These are phyloP conservation scores for Microcebus griseorufus DNA, from an alignment of 2,113 vertebrate genomes.

Conservation along the genomic window DNA sequence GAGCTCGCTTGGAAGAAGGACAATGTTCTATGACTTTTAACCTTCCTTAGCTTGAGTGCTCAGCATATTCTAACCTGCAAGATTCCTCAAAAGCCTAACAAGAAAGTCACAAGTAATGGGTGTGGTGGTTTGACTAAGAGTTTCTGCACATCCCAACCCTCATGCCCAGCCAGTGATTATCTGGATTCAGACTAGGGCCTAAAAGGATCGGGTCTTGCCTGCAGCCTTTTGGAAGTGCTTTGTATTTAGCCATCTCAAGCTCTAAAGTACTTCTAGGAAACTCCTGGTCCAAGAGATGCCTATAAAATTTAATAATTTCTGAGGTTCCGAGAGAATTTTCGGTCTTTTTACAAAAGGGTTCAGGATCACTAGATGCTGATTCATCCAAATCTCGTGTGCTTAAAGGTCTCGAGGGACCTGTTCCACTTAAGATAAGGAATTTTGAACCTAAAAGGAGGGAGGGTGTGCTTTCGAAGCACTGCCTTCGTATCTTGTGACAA, in stretches of 20 bases:
- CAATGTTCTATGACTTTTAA: constrained; percentile 64
- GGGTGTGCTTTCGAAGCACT: neutral
- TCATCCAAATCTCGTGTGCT: neutral
- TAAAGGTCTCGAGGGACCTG: neutral
- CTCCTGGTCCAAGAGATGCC: neutral
- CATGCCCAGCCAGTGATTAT: neutral
- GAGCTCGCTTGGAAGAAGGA: constrained; percentile 52
- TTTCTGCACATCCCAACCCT: neutral
- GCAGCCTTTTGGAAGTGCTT: neutral
- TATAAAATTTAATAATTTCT: constrained; percentile 12
- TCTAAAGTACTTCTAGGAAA: constrained; percentile 17
- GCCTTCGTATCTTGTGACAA: neutral
- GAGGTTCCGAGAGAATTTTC: neutral
- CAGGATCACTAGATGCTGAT: neutral
- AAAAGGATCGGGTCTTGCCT: neutral
- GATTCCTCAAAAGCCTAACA: neutral
- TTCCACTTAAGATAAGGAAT: neutral
- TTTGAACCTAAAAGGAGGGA: neutral
- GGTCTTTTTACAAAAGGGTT: neutral
- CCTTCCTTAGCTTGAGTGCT: neutral
- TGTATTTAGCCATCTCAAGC: neutral
- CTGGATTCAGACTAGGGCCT: neutral
- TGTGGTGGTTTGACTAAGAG: neutral
- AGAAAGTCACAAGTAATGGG: neutral
- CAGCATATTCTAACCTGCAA: constrained; percentile 10